These are phyloP conservation scores for Dorcus parallelipipedus DNA, from an alignment of 2,888 invertebrate genomes.

Conservation along the genomic window DNA sequence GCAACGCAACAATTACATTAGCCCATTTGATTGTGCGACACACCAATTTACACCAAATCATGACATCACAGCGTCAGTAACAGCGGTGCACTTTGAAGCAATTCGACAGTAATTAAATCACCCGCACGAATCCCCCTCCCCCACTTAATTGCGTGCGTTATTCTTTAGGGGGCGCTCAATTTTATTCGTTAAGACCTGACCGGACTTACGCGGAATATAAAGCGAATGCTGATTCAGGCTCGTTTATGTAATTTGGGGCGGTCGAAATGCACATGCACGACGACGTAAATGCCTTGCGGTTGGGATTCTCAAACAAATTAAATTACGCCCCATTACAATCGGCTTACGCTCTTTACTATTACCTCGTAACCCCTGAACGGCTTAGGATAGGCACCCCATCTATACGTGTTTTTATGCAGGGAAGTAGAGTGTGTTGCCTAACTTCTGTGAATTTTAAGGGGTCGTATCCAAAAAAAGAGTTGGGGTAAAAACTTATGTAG, in stretches of 20 bases:
- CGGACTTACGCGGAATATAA: constrained; percentile 16
- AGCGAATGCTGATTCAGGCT: constrained; percentile 15
- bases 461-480: too few relatives aligned
- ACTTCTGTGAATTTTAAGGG: too few relatives aligned
- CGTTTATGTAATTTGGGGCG: constrained; percentile 14
- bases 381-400: too few relatives aligned
- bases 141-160: constrained; percentile 20
- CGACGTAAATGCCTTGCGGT: background rate
- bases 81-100: constrained; percentile 7
- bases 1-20: constrained; percentile 26
- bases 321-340: too few relatives aligned
- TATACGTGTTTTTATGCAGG: too few relatives aligned
- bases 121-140: constrained; percentile 13
- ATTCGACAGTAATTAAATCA: constrained; percentile 23
- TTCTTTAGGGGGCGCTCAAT: constrained; percentile 21
- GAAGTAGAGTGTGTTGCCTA: too few relatives aligned
- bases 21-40: constrained; percentile 19
- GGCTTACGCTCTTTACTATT: too few relatives aligned
- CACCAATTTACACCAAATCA: constrained; percentile 26
- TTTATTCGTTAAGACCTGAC: constrained; percentile 18
- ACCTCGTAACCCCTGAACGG: too few relatives aligned
- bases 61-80: constrained; percentile 18
- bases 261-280: background rate
- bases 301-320: too few relatives aligned
- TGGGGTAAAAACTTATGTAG: too few relatives aligned